These are phyloP conservation scores for Troglohyphantes excavatus DNA, from an alignment of 2,888 invertebrate genomes.

Conservation along the genomic window DNA sequence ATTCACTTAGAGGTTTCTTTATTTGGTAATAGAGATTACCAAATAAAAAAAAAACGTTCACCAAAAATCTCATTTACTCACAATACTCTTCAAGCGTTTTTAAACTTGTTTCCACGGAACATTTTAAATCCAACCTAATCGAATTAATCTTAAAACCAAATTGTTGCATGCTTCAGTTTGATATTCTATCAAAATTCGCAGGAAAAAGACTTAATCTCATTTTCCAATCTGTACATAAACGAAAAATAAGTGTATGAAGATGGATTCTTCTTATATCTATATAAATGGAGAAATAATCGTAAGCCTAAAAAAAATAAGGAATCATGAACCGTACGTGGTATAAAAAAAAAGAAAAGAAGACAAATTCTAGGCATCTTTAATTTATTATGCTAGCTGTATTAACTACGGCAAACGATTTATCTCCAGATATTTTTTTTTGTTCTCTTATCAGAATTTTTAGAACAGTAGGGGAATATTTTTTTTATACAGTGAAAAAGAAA, in stretches of 20 bases:
- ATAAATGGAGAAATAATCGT: conserved; percentile 19
- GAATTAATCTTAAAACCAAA: not conserved
- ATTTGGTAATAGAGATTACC: too few species aligned
- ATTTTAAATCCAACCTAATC: not conserved
- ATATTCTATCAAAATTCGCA: not conserved
- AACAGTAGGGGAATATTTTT: too few species aligned
- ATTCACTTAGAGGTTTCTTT: too few species aligned
- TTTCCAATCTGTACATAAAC: conserved; percentile 53
- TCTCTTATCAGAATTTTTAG: not conserved
- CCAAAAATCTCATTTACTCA: too few species aligned
- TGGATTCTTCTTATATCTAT: conserved; percentile 22
- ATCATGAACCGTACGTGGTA: conserved; percentile 25
- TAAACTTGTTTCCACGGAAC: not conserved
- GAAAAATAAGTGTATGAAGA: conserved; percentile 20
- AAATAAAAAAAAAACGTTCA: too few species aligned
- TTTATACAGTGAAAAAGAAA: too few species aligned
- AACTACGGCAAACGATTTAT: conserved; percentile 34
- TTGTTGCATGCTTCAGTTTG: too few species aligned
- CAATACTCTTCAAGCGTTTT: not conserved
- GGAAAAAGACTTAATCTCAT: conserved; percentile 1
- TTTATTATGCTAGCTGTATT: conserved; percentile 36
- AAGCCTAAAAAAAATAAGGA: conserved; percentile 38
- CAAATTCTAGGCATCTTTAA: conserved; percentile 32
- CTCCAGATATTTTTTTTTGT: conserved; percentile 14
- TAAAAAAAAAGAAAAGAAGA: not conserved